phyloP scores from a whole-genome alignment of 2,888 invertebrate species.

The Trilocha varians region DNA sequence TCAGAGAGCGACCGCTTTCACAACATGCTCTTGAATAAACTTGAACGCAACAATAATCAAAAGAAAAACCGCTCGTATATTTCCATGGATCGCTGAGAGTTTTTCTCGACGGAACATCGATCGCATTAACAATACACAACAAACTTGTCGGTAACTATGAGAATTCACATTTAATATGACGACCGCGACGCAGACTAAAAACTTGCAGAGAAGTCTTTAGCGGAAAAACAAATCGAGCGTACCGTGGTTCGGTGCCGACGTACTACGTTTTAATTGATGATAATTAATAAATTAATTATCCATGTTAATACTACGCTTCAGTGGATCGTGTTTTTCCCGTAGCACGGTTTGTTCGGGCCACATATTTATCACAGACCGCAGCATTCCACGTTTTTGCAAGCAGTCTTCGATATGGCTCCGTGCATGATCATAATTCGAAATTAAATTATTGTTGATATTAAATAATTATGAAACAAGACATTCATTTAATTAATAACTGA shows the following conservation, averaged over 20 bases:
- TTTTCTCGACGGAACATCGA: slow-evolving; percentile 22
- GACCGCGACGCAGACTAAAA: slow-evolving; percentile 40
- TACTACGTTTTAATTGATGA: slow-evolving; percentile 62
- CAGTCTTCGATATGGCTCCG: slow-evolving; percentile 29
- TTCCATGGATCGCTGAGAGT: slow-evolving; percentile 22
- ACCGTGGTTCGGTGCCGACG: slow-evolving; percentile 38
- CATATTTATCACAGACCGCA: slow-evolving; percentile 41
- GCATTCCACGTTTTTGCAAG: slow-evolving; percentile 46
- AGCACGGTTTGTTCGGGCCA: slow-evolving; percentile 44
- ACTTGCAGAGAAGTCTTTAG: slow-evolving; percentile 28
- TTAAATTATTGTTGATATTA: slow-evolving; percentile 38
- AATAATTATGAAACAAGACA: slow-evolving; percentile 22
- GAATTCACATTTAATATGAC: slow-evolving; percentile 36
- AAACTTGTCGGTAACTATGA: slow-evolving; percentile 34
- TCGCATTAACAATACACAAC: slow-evolving; percentile 33
- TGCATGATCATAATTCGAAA: slow-evolving; percentile 40
- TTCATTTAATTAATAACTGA: slow-evolving; percentile 10
- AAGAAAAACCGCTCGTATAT: slow-evolving; percentile 29
- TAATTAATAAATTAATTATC: slow-evolving; percentile 70
- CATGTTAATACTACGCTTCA: slow-evolving; percentile 61
- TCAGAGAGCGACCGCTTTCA: slow-evolving; percentile 26
- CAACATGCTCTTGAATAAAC: slow-evolving; percentile 23
- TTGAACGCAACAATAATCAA: slow-evolving; percentile 31
- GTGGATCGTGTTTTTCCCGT: slow-evolving; percentile 47
- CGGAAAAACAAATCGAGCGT: slow-evolving; percentile 53